Conservation (phyloP, 2,888 invertebrate species). For the Philaethria dido region DNA sequence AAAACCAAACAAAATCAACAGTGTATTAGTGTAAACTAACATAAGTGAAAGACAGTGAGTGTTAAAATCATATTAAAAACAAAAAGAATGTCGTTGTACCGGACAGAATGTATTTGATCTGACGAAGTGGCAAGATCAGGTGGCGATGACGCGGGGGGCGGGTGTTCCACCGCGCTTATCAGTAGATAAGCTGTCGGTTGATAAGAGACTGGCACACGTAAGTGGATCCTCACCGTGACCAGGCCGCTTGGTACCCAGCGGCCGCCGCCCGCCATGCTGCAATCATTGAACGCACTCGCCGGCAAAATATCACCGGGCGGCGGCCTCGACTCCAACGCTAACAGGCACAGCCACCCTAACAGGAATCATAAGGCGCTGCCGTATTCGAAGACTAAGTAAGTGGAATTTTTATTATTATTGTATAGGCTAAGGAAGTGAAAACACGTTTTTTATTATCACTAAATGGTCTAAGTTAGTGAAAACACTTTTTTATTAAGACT, state of each 20-base stretch:
- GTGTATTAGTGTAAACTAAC: slow-evolving; percentile 37
- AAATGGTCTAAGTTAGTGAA: too few relatives aligned
- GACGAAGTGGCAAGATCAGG: slow-evolving; percentile 69
- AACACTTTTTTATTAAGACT: too few relatives aligned
- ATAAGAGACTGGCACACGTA: slow-evolving; percentile 65
- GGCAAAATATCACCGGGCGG: slow-evolving; percentile 94
- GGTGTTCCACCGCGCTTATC: slow-evolving; percentile 81
- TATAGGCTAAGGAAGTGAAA: too few relatives aligned
- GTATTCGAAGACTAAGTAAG: slow-evolving; percentile 82
- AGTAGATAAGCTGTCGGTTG: slow-evolving; percentile 77
- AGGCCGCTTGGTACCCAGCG: slow-evolving; percentile 72
- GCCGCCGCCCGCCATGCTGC: slow-evolving; percentile 89
- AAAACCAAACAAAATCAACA: slow-evolving; percentile 27
- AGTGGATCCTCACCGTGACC: slow-evolving; percentile 77
- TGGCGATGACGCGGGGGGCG: slow-evolving; percentile 81
- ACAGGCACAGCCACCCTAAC: slow-evolving; percentile 84
- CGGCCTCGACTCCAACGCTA: slow-evolving; percentile 88
- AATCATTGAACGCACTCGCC: slow-evolving; percentile 94
- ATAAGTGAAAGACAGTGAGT: slow-evolving; percentile 50
- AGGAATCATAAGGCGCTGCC: slow-evolving; percentile 80
- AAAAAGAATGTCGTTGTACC: slow-evolving; percentile 60
- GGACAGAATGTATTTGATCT: slow-evolving; percentile 74
- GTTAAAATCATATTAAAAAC: slow-evolving; percentile 51
- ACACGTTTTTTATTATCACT: too few relatives aligned
- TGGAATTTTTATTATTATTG: slow-evolving; percentile 41